phyloP scores from a whole-genome alignment of 92 coral and sea anemone genomes.

The Bergia sp. region DNA sequence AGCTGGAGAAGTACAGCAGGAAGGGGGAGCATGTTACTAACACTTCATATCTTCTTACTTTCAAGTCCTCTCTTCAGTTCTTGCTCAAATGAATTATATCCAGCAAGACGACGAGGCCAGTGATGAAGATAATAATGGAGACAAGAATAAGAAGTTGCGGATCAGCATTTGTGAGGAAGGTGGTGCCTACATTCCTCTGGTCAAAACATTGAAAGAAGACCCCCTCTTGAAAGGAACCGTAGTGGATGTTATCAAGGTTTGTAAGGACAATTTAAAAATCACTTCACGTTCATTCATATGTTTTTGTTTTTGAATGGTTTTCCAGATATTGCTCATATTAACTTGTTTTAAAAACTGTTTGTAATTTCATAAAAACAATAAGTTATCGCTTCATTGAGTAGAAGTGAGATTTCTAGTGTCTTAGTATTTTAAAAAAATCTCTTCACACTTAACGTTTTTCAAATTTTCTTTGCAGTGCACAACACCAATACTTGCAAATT shows the following conservation, averaged over 20 bases:
- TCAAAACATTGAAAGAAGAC: slow-evolving; percentile 28
- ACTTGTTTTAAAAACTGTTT: too few species aligned
- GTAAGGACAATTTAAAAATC: background rate
- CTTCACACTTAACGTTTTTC: too few species aligned
- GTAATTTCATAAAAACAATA: too few species aligned
- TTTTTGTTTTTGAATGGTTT: too few species aligned
- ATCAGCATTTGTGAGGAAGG: slow-evolving; percentile 18
- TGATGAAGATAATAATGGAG: background rate
- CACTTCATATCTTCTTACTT: background rate
- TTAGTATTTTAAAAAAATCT: too few species aligned
- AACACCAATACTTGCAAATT: too few species aligned
- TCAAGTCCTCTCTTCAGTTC: slow-evolving; percentile 27
- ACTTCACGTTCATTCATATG: too few species aligned
- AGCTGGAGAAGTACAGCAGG: too few species aligned
- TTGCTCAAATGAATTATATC: slow-evolving; percentile 29
- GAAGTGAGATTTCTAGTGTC: too few species aligned
- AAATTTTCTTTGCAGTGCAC: too few species aligned
- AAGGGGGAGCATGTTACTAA: background rate
- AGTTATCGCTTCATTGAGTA: too few species aligned
- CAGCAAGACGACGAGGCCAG: background rate
- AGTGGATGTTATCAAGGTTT: slow-evolving; percentile 26
- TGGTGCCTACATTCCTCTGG: slow-evolving; percentile 7
- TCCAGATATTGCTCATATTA: too few species aligned
- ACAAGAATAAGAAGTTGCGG: background rate
- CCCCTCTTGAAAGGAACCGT: background rate